A percentile compares a stretch with the other conserved stretches of the same genome.
Evolutionary conservation across 1,140 invertebrate species (phyloP).

Genomic region (Aphis craccivora): DNA sequence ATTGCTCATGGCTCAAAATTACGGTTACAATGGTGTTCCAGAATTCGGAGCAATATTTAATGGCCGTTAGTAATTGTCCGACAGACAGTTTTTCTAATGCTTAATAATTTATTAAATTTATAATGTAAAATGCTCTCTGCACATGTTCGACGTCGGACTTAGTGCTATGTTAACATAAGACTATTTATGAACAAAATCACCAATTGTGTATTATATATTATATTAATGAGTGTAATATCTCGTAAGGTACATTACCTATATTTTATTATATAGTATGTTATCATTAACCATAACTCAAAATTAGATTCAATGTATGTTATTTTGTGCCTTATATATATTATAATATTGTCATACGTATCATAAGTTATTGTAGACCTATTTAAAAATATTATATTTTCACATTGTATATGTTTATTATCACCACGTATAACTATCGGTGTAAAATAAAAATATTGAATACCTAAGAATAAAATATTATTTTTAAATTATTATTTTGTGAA

Average conservation of each 20-base stretch:
- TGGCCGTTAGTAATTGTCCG: conserved; percentile 44
- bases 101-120: background rate
- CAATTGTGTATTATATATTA: conserved; percentile 10
- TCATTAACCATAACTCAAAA: background rate
- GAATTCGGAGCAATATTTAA: conserved; percentile 59
- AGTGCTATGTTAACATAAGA: background rate
- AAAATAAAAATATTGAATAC: background rate
- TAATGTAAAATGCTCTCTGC: conserved; percentile 11
- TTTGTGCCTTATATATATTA: conserved; percentile 10
- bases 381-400: background rate
- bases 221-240: background rate
- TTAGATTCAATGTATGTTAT: background rate
- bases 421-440: background rate
- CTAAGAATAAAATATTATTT: background rate
- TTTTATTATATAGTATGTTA: conserved; percentile 10
- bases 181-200: conserved; percentile 24
- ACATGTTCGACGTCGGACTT: background rate
- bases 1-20: conserved; percentile 56
- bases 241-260: conserved; percentile 20
- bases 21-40: conserved; percentile 59
- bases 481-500: background rate
- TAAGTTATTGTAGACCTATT: background rate
- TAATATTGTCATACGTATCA: background rate
- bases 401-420: background rate
- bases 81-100: background rate